A percentile compares a stretch with the other conserved stretches of the same genome.
phyloP scores from a whole-genome alignment of 1,140 invertebrate genomes.

The Melitaea cinxia region DNA sequence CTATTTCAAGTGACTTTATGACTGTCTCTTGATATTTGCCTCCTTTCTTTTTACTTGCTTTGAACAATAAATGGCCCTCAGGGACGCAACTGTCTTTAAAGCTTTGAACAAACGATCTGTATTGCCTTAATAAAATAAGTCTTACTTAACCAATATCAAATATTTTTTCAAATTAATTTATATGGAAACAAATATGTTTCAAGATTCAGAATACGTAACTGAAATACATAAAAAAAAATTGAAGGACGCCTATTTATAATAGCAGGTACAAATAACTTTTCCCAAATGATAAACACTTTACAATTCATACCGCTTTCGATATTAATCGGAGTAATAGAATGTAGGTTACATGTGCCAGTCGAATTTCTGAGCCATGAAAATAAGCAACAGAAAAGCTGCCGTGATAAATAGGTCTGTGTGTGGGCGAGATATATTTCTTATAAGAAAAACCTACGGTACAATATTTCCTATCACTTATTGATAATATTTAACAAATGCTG shows the following conservation, averaged over 20 bases:
- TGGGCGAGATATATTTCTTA: no score
- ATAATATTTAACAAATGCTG: no score
- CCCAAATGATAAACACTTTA: no score
- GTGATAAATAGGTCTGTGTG: no score
- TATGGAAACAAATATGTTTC: neutral
- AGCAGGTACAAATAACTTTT: no score
- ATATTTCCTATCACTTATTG: no score
- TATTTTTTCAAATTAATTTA: neutral
- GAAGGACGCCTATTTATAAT: no score
- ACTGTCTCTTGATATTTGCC: slow-evolving; percentile 53
- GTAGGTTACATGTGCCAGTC: neutral
- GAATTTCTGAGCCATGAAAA: neutral
- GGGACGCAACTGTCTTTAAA: slow-evolving; percentile 57
- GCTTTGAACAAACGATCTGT: slow-evolving; percentile 26
- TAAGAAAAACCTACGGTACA: no score
- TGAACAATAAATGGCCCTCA: slow-evolving; percentile 72
- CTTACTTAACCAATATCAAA: neutral
- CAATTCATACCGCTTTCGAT: neutral
- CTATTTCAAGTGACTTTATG: slow-evolving; percentile 41
- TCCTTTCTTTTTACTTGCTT: slow-evolving; percentile 68
- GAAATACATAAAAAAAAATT: no score
- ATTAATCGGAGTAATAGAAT: neutral
- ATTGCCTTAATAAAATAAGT: neutral
- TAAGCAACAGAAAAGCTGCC: neutral
- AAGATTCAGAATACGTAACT: no score